Conservation (phyloP, 35 echinoderm and acorn worm genomes). For the Diadema setosum region DNA sequence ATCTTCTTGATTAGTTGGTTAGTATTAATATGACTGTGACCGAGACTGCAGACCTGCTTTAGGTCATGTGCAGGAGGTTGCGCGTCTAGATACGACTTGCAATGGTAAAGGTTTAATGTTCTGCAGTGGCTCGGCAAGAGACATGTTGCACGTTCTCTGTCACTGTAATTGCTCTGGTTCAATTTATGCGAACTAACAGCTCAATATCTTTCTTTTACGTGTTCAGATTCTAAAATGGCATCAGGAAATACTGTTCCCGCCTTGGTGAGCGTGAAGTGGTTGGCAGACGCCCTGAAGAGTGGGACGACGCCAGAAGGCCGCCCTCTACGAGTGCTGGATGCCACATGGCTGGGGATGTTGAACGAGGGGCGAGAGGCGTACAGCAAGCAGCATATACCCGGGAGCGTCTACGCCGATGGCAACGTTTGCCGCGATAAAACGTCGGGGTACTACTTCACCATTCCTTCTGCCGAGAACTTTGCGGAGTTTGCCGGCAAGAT, state of each 20-base stretch:
- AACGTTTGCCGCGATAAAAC: constrained; percentile 4
- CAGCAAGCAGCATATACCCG: constrained; percentile 63
- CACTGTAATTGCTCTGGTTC: too few species aligned
- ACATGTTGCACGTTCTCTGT: too few species aligned
- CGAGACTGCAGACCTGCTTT: too few species aligned
- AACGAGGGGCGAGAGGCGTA: neutral
- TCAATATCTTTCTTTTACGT: too few species aligned
- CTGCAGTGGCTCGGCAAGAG: too few species aligned
- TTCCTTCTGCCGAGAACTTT: constrained; percentile 56
- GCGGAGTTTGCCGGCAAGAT: constrained; percentile 53
- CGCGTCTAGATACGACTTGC: too few species aligned
- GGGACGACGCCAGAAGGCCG: neutral
- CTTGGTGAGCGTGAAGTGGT: constrained; percentile 4
- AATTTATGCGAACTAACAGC: too few species aligned
- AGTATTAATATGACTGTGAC: too few species aligned
- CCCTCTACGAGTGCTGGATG: neutral
- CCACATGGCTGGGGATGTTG: neutral
- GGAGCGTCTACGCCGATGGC: constrained; percentile 66
- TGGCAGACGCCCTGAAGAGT: neutral
- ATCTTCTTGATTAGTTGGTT: too few species aligned
- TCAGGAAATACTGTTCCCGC: neutral
- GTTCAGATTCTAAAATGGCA: too few species aligned
- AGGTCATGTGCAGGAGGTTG: too few species aligned
- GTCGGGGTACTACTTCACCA: constrained; percentile 48
- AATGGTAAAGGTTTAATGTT: too few species aligned